These are phyloP conservation scores for Junco hyemalis DNA, from an alignment of 2,113 vertebrate species.

Conservation along the genomic window DNA sequence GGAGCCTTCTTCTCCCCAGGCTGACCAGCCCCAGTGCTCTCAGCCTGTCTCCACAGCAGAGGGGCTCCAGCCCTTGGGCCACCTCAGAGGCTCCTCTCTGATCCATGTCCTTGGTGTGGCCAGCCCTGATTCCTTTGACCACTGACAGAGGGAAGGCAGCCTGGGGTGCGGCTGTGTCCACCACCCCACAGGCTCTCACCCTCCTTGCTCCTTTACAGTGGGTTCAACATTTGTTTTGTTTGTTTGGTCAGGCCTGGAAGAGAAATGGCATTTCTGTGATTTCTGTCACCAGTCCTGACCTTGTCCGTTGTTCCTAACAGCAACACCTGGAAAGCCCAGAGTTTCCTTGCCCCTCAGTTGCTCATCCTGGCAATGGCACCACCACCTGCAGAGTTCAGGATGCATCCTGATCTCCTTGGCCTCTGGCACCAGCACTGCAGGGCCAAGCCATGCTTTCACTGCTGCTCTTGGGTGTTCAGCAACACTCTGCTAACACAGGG, in stretches of 20 bases:
- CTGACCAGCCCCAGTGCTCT: neutral
- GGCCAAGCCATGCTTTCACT: no score
- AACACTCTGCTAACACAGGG: neutral
- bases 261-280: neutral
- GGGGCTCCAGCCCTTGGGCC: neutral
- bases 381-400: neutral
- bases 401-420: neutral
- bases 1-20: neutral
- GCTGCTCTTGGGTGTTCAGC: neutral
- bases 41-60: neutral
- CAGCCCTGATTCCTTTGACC: neutral
- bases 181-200: accelerated
- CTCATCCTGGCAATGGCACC: neutral
- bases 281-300: neutral
- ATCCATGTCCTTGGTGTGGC: neutral
- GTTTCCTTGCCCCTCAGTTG: neutral
- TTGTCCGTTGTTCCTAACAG: neutral
- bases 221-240: neutral
- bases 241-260: neutral
- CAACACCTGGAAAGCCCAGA: neutral
- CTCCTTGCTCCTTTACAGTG: neutral
- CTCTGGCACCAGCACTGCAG: neutral
- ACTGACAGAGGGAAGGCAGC: neutral
- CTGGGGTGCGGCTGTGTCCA: neutral
- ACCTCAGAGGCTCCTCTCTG: neutral